A percentile compares a stretch with the other conserved stretches of the same genome.
Conservation (phyloP, 2,113 vertebrate species). For the Phyllostomus hastatus region DNA sequence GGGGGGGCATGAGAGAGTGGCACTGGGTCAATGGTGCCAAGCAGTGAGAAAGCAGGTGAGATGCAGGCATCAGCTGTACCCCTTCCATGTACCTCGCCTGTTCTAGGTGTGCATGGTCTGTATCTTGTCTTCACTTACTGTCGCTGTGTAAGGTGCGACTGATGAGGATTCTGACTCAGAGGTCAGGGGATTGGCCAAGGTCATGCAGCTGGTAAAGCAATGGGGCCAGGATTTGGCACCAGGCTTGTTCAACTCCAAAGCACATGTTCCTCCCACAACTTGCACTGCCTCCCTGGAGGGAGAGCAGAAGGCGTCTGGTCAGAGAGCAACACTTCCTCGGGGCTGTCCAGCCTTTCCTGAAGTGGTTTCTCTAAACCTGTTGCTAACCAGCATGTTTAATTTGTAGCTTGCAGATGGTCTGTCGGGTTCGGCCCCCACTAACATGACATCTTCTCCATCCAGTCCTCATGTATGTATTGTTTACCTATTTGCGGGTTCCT, state of each 20-base stretch:
- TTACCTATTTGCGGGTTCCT: constrained; percentile 20
- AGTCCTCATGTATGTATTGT: constrained; percentile 93
- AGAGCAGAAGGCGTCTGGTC: neutral
- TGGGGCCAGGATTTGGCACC: neutral
- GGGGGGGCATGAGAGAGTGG: neutral
- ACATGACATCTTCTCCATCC: constrained; percentile 85
- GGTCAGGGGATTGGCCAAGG: neutral
- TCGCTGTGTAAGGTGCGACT: neutral
- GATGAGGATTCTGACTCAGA: neutral
- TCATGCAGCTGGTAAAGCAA: neutral
- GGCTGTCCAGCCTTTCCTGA: neutral
- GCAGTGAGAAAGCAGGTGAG: neutral
- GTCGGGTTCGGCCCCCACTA: constrained; percentile 89
- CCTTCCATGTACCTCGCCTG: rapidly evolving
- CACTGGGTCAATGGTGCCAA: neutral
- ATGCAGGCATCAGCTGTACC: neutral
- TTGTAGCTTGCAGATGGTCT: constrained; percentile 90
- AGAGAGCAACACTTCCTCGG: neutral
- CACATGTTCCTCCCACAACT: neutral
- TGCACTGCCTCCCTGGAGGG: neutral
- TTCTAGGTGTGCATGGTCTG: rapidly evolving
- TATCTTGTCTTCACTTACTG: neutral
- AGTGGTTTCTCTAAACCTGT: neutral
- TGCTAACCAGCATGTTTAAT: constrained; percentile 84
- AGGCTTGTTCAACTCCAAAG: neutral